Conservation (phyloP, 2,797 vertebrate species). For the Cichlasoma orientale region DNA sequence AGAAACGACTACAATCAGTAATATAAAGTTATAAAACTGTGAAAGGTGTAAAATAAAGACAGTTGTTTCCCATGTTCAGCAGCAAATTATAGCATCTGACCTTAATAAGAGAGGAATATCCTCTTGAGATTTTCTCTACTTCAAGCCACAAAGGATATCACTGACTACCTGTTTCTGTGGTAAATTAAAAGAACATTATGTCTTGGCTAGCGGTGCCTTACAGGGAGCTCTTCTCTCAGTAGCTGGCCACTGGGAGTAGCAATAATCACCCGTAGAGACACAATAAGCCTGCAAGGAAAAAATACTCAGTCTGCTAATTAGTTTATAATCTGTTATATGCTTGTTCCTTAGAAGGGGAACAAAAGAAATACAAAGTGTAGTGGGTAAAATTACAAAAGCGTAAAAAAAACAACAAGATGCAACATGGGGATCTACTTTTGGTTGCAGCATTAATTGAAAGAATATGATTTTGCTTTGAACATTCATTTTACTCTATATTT, state of each 20-base stretch:
- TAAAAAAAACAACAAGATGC: neutral
- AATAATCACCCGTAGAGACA: slow-evolving; percentile 61
- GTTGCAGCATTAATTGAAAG: neutral
- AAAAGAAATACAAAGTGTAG: slow-evolving; percentile 17
- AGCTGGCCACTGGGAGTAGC: slow-evolving; percentile 47
- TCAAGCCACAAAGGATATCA: slow-evolving; percentile 43
- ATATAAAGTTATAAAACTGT: slow-evolving; percentile 20
- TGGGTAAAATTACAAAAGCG: slow-evolving; percentile 3
- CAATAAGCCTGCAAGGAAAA: slow-evolving; percentile 58
- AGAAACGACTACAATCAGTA: slow-evolving; percentile 13
- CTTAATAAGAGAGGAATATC: slow-evolving; percentile 49
- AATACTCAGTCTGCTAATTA: slow-evolving; percentile 68
- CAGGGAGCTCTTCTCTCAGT: slow-evolving; percentile 44
- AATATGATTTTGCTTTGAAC: neutral
- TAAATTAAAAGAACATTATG: slow-evolving; percentile 57
- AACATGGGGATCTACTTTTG: neutral
- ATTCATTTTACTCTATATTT: neutral
- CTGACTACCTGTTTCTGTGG: slow-evolving; percentile 46
- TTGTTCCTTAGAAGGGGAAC: slow-evolving; percentile 34
- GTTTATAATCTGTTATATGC: slow-evolving; percentile 45
- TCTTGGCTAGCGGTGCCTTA: slow-evolving; percentile 36
- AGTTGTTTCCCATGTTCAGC: slow-evolving; percentile 22
- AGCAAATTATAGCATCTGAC: slow-evolving; percentile 56
- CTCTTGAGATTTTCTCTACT: slow-evolving; percentile 41
- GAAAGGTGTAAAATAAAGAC: slow-evolving; percentile 36